Evolutionary conservation across 2,797 vertebrate genomes (phyloP).

Genomic region (Anguilla obscura): DNA sequence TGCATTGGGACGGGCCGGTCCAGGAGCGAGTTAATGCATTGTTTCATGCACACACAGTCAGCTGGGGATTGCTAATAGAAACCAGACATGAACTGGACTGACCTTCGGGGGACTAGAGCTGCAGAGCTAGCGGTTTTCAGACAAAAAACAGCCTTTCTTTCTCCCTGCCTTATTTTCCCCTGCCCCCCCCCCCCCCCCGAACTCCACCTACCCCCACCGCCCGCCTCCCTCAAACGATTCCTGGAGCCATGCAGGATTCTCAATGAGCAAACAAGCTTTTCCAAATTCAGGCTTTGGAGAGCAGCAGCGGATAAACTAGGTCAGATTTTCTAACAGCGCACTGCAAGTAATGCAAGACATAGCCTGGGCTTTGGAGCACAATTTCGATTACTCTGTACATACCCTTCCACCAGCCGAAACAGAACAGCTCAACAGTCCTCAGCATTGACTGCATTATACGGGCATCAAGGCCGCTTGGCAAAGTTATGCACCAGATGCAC

Average conservation of each 20-base stretch:
- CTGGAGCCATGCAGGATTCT: conserved; percentile 45
- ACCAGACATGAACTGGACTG: conserved; percentile 65
- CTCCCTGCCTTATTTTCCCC: conserved; percentile 52
- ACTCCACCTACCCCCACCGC: not conserved
- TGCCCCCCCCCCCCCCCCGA: not conserved
- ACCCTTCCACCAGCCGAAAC: not conserved
- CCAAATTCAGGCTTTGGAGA: conserved; percentile 43
- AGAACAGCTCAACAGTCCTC: not conserved
- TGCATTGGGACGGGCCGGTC: conserved; percentile 12
- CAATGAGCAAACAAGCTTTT: conserved; percentile 36
- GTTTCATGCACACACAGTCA: conserved; percentile 51
- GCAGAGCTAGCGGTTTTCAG: conserved; percentile 65
- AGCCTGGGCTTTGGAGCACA: not conserved
- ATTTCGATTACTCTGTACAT: not conserved
- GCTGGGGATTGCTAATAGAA: conserved; percentile 69
- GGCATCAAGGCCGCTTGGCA: not conserved
- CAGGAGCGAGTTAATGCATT: conserved; percentile 57
- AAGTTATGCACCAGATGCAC: not conserved
- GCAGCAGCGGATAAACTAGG: conserved; percentile 15
- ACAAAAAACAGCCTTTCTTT: conserved; percentile 65
- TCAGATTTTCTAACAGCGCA: not conserved
- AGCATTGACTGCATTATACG: not conserved
- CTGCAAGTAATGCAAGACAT: not conserved
- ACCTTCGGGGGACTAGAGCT: conserved; percentile 59
- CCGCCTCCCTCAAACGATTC: conserved; percentile 48